Percentiles rank a stretch among this genome's conserved stretches.
Conservation (phyloP, 1,140 invertebrate genomes). For the Drosophila seguyi region DNA sequence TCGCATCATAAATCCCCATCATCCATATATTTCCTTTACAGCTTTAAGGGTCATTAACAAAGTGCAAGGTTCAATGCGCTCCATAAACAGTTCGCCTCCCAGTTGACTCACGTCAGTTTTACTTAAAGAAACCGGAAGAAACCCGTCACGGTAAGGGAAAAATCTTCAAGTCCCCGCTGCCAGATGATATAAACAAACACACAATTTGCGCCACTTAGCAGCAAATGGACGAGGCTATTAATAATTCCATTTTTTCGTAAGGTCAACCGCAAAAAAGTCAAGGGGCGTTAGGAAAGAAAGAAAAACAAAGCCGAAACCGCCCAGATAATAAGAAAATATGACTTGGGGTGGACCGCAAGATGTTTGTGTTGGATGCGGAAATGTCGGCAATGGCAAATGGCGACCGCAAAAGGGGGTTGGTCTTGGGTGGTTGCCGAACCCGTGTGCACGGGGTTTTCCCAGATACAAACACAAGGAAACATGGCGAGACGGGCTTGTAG, state of each 20-base stretch:
- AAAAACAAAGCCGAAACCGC: conserved; percentile 33
- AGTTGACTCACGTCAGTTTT: conserved; percentile 25
- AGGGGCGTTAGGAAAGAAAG: conserved; percentile 10
- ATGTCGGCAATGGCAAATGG: conserved; percentile 62
- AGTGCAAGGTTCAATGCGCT: conserved; percentile 72
- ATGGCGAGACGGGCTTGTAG: conserved; percentile 74
- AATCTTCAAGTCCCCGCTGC: conserved; percentile 57
- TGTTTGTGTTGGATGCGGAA: conserved; percentile 3
- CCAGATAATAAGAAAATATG: conserved; percentile 81
- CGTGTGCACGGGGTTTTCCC: conserved; percentile 4
- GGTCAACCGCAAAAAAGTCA: conserved; percentile 72
- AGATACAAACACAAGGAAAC: conserved; percentile 66
- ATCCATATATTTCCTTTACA: conserved; percentile 35
- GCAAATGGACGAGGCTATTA: conserved; percentile 82
- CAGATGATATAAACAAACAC: conserved; percentile 83
- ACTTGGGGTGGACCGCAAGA: conserved; percentile 63
- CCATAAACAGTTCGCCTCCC: conserved; percentile 52
- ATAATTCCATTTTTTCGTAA: conserved; percentile 73
- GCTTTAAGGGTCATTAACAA: conserved; percentile 74
- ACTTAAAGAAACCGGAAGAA: conserved; percentile 45
- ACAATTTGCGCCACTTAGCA: conserved; percentile 83
- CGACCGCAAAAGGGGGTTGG: conserved; percentile 16
- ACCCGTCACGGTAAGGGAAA: conserved; percentile 1
- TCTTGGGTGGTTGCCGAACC: neutral
- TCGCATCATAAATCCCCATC: conserved; percentile 7